phyloP scores from a whole-genome alignment of 2,797 vertebrate genomes.

The Falco columbarius region DNA sequence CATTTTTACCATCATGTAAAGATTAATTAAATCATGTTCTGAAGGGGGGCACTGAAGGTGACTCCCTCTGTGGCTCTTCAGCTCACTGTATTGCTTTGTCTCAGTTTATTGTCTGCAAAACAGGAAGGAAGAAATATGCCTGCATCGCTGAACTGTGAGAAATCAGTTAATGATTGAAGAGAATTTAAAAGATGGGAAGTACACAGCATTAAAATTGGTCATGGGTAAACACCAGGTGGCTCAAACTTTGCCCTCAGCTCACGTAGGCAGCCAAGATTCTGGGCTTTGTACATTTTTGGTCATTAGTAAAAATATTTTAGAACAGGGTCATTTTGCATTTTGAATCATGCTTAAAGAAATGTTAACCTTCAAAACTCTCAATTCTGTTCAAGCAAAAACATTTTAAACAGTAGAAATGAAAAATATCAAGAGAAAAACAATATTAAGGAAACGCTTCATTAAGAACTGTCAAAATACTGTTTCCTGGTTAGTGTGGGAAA shows the following conservation, averaged over 20 bases:
- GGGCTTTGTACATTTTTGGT: neutral
- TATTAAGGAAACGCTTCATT: neutral
- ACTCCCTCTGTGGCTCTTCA: neutral
- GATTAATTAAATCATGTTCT: neutral
- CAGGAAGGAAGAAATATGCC: neutral
- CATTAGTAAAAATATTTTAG: neutral
- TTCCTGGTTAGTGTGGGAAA: neutral
- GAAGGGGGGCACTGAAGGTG: neutral
- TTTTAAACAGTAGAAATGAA: neutral
- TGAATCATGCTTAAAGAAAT: neutral
- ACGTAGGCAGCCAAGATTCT: neutral
- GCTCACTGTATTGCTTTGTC: neutral
- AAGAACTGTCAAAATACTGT: neutral
- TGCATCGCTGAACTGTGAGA: neutral
- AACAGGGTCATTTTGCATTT: neutral
- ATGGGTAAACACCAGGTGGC: neutral
- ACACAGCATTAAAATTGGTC: neutral
- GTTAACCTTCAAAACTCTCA: neutral
- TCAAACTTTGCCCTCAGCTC: neutral
- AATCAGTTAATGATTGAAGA: conserved; percentile 15
- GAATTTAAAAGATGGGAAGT: neutral
- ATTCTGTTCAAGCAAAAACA: neutral
- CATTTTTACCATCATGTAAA: neutral
- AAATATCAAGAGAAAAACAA: neutral
- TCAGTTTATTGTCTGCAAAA: neutral